phyloP scores from a whole-genome alignment of 2,113 vertebrate genomes.

The Sialia sialis region DNA sequence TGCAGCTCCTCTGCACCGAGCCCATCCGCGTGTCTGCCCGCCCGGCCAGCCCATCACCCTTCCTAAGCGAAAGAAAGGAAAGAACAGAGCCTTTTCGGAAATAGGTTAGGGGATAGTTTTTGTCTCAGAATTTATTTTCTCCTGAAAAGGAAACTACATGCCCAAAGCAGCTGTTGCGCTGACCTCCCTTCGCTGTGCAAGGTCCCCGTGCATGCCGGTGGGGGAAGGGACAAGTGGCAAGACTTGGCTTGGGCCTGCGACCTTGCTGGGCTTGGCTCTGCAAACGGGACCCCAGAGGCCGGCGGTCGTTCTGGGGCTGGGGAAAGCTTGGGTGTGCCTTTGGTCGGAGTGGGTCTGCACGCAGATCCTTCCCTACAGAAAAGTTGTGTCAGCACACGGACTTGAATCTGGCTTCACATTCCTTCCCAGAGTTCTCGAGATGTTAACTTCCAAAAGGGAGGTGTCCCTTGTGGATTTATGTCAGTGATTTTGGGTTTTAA shows the following conservation, averaged over 20 bases:
- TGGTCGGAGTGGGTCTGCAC: accelerated
- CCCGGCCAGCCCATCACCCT: background rate
- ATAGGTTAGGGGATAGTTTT: background rate
- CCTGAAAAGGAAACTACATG: background rate
- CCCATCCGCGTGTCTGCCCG: background rate
- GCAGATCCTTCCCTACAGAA: background rate
- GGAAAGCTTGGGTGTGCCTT: background rate
- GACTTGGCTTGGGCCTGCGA: background rate
- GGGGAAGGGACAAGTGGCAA: background rate
- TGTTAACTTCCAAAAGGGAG: background rate
- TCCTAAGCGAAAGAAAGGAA: background rate
- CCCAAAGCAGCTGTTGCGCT: background rate
- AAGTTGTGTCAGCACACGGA: background rate
- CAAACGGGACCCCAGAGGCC: accelerated
- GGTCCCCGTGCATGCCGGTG: background rate
- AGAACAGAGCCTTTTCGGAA: background rate
- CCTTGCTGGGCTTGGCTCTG: background rate
- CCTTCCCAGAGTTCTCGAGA: background rate
- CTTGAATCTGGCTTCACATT: background rate
- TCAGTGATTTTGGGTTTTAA: conserved; percentile 13
- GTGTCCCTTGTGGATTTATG: background rate
- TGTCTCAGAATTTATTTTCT: background rate
- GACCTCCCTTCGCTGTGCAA: background rate
- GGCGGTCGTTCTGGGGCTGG: background rate
- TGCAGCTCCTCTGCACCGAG: accelerated